Evolutionary conservation across 2,888 invertebrate species (phyloP).

Genomic region (Chelonus formosanus): DNA sequence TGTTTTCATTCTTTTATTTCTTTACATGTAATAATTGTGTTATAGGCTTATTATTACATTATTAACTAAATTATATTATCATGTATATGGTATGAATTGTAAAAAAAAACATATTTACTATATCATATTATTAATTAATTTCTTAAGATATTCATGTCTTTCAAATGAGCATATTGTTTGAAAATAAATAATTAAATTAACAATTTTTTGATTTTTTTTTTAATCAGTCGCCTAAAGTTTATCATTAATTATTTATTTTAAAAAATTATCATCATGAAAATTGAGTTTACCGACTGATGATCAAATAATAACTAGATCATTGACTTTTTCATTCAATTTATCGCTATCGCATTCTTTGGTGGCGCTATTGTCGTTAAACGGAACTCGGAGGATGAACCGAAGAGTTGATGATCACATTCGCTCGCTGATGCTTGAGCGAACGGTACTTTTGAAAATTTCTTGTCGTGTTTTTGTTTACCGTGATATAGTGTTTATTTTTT

Average conservation of each 20-base stretch:
- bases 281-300: background rate
- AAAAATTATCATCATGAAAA: too few species aligned
- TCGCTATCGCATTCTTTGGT: too few species aligned
- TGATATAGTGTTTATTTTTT: too few species aligned
- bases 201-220: constrained; percentile 47
- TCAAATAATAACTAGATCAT: background rate
- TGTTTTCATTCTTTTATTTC: constrained; percentile 22
- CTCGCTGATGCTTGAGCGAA: too few species aligned
- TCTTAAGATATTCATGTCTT: constrained; percentile 50
- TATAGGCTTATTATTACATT: constrained; percentile 30
- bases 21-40: constrained; percentile 23
- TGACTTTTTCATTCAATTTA: background rate
- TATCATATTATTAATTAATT: constrained; percentile 52
- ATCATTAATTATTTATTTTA: background rate
- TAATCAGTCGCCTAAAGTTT: background rate
- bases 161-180: constrained; percentile 58
- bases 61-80: constrained; percentile 46
- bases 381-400: too few species aligned
- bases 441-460: too few species aligned
- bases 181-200: constrained; percentile 58
- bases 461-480: too few species aligned
- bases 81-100: constrained; percentile 59
- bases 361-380: too few species aligned
- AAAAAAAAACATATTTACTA: constrained; percentile 58
- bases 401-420: too few species aligned